Evolutionary conservation across 2,797 vertebrate genomes (phyloP).

Genomic region (Holocentrus rufus): DNA sequence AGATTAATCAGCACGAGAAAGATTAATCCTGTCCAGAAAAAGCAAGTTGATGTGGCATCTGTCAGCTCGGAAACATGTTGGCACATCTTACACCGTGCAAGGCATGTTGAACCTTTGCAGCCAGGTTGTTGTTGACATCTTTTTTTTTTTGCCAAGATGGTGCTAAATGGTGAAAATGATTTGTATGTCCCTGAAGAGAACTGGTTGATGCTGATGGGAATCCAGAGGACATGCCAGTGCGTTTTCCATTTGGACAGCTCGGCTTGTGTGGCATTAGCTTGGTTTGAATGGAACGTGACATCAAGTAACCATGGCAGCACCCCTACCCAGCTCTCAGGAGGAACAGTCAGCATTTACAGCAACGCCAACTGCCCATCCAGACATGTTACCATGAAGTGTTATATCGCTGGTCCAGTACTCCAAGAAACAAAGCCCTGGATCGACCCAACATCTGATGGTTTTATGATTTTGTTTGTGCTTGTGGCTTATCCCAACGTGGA

Average conservation of each 20-base stretch:
- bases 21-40: slow-evolving; percentile 11
- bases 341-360: background rate
- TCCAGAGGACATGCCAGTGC: background rate
- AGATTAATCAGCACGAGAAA: background rate
- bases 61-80: background rate
- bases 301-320: slow-evolving; percentile 6
- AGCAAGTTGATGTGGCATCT: slow-evolving; percentile 9
- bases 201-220: background rate
- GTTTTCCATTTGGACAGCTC: slow-evolving; percentile 8
- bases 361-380: slow-evolving; percentile 9
- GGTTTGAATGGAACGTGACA: slow-evolving; percentile 1
- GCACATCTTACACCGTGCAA: background rate
- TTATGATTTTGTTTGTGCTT: slow-evolving; percentile 16
- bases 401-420: slow-evolving; percentile 20
- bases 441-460: slow-evolving; percentile 12
- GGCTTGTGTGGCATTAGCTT: background rate
- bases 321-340: slow-evolving; percentile 17
- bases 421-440: background rate
- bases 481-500: slow-evolving; percentile 31
- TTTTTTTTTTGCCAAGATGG: too few species aligned
- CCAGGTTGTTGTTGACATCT: too few species aligned
- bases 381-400: slow-evolving; percentile 28
- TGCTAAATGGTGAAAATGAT: too few species aligned
- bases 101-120: background rate
- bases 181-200: too few species aligned